Base-by-base conservation (phyloP, 2,113 vertebrate species). In the Lycaon pictus region DNA sequence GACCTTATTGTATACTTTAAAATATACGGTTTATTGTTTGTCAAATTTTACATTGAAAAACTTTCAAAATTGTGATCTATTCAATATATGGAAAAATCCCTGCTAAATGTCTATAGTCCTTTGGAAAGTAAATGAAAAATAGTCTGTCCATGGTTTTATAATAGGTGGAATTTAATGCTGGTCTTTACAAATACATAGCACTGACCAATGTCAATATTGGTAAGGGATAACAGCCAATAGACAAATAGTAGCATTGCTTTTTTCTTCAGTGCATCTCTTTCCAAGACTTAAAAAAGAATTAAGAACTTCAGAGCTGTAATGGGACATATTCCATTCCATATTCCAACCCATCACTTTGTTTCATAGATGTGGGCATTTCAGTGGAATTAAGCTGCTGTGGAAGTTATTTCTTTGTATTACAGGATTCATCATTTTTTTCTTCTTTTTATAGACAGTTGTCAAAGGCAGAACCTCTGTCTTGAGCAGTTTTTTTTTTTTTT, bases 51-150 rank as follows among this genome's bases (percentile, higher is more conserved):
- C 7, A 19, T 92, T 2, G n/a, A 58, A 94, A 89, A 81, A 67
- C 0, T 15, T 94, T 93, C 6, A 60, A 35, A 71, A 55, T 94
- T 80, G 63, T 83, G 85, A 87, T 12, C 5, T 79, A 19, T 32
- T 79, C 43, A 7, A 65, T 71, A 62, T 19, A 1, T 60, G 7
- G 11, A 37, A 62, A 77, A 88, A 72, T 0, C 3, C 67, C 67
- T 71, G 37, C 83, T 65, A 67, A 62, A 53, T 95, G 27, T 7
- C 25, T 86, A 1, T 82, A 32, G 32, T 60, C 25, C 74, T 90
- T 94, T 95, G 25, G 13, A 90, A 95, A 82, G 17, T 79, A 93
- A 63, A 56, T 90, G 48, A 74, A 77, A 92, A 79, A 81, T 32
- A 77, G 7, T 60, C 32, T 86, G 23, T 55, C n/a, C 2, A 4